Conservation (phyloP, 2,113 vertebrate species). For the Tyto alba region DNA sequence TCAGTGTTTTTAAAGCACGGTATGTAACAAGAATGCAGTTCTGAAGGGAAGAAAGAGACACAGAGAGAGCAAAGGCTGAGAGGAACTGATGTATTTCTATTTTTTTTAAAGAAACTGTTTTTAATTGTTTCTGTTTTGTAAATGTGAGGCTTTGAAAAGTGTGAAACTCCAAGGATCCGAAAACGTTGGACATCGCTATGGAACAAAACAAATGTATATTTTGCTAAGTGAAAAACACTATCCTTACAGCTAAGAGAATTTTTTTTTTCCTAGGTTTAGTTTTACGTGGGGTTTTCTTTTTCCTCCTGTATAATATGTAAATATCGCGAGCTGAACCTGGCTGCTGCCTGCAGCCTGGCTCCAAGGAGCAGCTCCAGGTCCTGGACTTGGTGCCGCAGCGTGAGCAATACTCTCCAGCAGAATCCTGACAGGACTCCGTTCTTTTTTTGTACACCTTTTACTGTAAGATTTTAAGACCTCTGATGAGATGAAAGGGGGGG, state of each 20-base stretch:
- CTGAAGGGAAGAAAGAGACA: conserved; percentile 45
- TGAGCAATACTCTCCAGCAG: conserved; percentile 72
- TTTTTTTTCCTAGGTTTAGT: conserved; percentile 76
- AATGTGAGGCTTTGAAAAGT: conserved; percentile 84
- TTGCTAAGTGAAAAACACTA: conserved; percentile 86
- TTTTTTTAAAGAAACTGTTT: conserved; percentile 73
- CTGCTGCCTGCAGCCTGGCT: conserved; percentile 55
- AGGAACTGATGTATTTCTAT: conserved; percentile 60
- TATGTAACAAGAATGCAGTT: conserved; percentile 56
- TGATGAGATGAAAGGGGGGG: conserved; percentile 4
- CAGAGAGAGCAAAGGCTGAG: conserved; percentile 46
- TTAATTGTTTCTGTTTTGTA: conserved; percentile 84
- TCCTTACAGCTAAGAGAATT: conserved; percentile 82
- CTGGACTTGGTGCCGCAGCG: conserved; percentile 52
- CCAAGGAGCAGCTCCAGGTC: conserved; percentile 57
- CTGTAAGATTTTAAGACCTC: conserved; percentile 80
- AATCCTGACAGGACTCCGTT: conserved; percentile 66
- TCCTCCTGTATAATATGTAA: conserved; percentile 93
- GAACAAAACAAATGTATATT: conserved; percentile 89
- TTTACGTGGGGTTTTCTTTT: conserved; percentile 75
- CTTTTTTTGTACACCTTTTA: conserved; percentile 74
- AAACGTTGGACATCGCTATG: conserved; percentile 66
- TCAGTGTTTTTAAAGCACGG: conserved; percentile 67
- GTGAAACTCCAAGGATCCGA: conserved; percentile 71
- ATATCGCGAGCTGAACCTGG: conserved; percentile 77